Conservation (phyloP, 2,888 invertebrate genomes). For the Iselma pallidipennis region DNA sequence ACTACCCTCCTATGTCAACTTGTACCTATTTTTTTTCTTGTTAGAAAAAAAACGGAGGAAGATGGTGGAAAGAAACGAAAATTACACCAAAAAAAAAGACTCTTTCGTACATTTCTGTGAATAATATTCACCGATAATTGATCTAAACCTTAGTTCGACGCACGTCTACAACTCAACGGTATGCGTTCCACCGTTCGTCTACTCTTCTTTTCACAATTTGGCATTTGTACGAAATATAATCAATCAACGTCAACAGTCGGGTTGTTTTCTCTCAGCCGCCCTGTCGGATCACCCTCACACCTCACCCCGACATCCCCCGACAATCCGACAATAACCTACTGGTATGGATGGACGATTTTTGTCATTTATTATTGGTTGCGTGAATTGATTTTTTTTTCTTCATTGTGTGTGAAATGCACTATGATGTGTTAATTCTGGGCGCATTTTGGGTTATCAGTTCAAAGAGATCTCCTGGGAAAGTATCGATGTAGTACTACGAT, state of each 20-base stretch:
- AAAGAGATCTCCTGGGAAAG: background rate
- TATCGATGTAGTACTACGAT: background rate
- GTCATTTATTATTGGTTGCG: slow-evolving; percentile 57
- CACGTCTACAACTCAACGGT: slow-evolving; percentile 51
- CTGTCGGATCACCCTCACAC: slow-evolving; percentile 41
- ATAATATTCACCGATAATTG: slow-evolving; percentile 47
- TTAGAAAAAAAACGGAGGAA: background rate
- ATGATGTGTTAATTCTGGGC: slow-evolving; percentile 53
- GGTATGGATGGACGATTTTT: slow-evolving; percentile 59
- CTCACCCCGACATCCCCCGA: slow-evolving; percentile 39
- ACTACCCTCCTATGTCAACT: background rate
- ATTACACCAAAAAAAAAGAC: background rate
- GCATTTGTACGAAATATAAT: slow-evolving; percentile 60
- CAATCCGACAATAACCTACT: slow-evolving; percentile 56
- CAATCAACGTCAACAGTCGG: slow-evolving; percentile 60
- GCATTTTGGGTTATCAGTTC: background rate
- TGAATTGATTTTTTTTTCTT: slow-evolving; percentile 52
- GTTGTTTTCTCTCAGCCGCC: slow-evolving; percentile 56
- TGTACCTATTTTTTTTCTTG: background rate
- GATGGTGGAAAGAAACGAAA: too few relatives aligned
- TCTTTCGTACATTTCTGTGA: background rate
- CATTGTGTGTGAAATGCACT: slow-evolving; percentile 47
- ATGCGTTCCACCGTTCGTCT: slow-evolving; percentile 53
- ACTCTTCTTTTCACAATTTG: slow-evolving; percentile 60
- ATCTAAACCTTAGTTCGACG: slow-evolving; percentile 50